phyloP scores from a whole-genome alignment of 2,113 vertebrate genomes.

The Donacobius atricapilla region DNA sequence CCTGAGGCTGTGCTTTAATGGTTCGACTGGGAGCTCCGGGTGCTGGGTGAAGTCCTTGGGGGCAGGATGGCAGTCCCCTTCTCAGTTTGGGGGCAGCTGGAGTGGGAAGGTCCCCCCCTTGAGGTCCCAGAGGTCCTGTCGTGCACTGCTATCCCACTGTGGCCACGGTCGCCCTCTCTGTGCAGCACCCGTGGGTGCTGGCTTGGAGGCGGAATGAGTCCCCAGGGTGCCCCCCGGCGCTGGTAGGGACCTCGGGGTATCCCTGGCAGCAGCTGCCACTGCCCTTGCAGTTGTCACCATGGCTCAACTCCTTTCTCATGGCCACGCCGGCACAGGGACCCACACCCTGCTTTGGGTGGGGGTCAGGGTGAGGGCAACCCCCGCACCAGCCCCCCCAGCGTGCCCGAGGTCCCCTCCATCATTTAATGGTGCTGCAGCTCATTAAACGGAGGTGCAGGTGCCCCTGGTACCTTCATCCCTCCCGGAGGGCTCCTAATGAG shows the following conservation, averaged over 20 bases:
- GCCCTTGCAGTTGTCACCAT: neutral
- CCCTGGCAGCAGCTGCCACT: neutral
- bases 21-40: neutral
- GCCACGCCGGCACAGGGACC: neutral
- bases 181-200: neutral
- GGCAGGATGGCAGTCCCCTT: neutral
- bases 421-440: constrained; percentile 61
- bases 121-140: neutral
- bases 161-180: fast-evolving
- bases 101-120: neutral
- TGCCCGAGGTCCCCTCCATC: neutral
- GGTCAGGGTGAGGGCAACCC: neutral
- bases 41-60: neutral
- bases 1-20: neutral
- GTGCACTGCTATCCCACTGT: fast-evolving
- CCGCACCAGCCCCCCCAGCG: neutral
- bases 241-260: neutral
- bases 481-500: constrained; percentile 73
- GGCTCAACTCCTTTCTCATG: neutral
- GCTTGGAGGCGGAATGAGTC: fast-evolving
- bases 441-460: constrained; percentile 76
- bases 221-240: neutral
- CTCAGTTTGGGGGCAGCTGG: neutral
- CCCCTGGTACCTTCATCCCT: constrained; percentile 59
- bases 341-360: neutral